phyloP scores from a whole-genome alignment of 2,888 invertebrate genomes.

The Cordilura impudica region DNA sequence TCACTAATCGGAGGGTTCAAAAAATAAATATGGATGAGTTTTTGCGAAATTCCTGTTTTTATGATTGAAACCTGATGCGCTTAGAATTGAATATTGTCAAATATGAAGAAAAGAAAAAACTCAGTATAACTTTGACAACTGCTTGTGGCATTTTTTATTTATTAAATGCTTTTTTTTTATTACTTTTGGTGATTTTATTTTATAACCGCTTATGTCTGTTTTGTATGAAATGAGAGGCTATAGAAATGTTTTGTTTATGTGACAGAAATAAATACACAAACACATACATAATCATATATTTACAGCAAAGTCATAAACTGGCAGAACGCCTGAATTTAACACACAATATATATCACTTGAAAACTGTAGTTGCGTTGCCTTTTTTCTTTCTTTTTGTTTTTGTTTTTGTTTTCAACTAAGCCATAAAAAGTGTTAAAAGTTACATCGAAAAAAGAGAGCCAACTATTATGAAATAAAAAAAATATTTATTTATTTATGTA shows the following conservation, averaged over 20 bases:
- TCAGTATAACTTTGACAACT: too few species aligned
- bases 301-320: slow-evolving; percentile 21
- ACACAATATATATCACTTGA: slow-evolving; percentile 30
- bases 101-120: too few species aligned
- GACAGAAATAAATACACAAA: background rate
- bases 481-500: background rate
- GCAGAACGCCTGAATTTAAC: slow-evolving; percentile 30
- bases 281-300: too few species aligned
- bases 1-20: too few species aligned
- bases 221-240: background rate
- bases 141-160: background rate
- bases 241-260: background rate
- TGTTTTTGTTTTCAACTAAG: too few species aligned
- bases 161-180: background rate
- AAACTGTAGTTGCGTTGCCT: background rate
- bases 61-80: too few species aligned
- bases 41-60: too few species aligned
- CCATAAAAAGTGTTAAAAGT: background rate
- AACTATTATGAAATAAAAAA: background rate
- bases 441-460: background rate
- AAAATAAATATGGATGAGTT: too few species aligned
- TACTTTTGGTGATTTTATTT: background rate
- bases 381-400: background rate
- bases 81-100: too few species aligned
- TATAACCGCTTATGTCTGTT: background rate